Evolutionary conservation across 1,140 invertebrate species (phyloP).

Genomic region (Drosophila oshimai): DNA sequence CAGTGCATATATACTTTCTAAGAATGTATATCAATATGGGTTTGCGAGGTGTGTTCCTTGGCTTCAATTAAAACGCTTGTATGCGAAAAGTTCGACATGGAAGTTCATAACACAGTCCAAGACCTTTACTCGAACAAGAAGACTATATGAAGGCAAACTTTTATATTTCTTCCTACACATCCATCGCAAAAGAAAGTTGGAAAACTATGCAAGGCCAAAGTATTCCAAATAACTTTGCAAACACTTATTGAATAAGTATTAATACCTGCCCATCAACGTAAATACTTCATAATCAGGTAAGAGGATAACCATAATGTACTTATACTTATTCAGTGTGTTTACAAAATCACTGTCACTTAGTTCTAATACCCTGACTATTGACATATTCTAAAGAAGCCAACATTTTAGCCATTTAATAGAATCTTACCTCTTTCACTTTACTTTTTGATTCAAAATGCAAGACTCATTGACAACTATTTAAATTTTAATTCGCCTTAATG

Average conservation of each 20-base stretch:
- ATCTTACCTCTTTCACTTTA: neutral
- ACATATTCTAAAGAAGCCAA: neutral
- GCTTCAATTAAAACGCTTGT: conserved; percentile 64
- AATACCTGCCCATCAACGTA: neutral
- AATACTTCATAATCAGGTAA: neutral
- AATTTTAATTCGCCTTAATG: neutral
- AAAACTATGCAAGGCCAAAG: conserved; percentile 15
- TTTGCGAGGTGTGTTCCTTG: conserved; percentile 35
- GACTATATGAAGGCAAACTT: conserved; percentile 8
- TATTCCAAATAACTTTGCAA: conserved; percentile 39
- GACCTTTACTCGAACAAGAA: neutral
- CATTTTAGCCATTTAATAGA: neutral
- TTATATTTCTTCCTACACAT: neutral
- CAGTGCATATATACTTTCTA: too few species aligned
- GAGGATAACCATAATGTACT: neutral
- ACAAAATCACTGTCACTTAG: neutral
- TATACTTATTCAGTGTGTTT: too few species aligned
- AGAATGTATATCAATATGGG: neutral
- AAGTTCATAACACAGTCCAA: conserved; percentile 31
- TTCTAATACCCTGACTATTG: neutral
- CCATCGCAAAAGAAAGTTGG: neutral
- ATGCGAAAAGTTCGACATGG: conserved; percentile 49
- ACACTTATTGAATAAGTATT: conserved; percentile 35
- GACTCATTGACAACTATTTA: neutral
- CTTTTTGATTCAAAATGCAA: neutral